Conservation (phyloP, 2,113 vertebrate genomes). For the Aptenodytes patagonicus region DNA sequence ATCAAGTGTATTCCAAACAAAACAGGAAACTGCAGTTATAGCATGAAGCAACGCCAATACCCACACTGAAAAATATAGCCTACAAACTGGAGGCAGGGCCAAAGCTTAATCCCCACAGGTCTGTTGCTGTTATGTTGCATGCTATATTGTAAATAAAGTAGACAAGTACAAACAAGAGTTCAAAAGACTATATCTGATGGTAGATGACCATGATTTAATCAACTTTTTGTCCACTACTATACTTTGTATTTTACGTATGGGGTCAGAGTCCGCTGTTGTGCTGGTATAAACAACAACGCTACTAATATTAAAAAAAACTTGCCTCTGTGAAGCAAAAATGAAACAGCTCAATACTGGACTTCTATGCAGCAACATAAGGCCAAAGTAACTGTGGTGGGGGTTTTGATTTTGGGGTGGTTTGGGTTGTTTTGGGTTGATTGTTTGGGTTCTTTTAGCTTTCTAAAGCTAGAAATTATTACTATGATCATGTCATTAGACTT, state of each 20-base stretch:
- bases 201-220: not conserved
- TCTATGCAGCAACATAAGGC: not conserved
- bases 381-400: not conserved
- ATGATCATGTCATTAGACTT: not conserved
- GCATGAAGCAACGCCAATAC: not conserved
- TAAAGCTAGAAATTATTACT: not conserved
- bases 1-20: not conserved
- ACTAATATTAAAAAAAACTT: not conserved
- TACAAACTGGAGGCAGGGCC: not conserved
- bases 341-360: not conserved
- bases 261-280: not conserved
- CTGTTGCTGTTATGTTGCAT: not conserved
- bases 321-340: not conserved
- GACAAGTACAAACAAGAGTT: not conserved
- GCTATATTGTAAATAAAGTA: not conserved
- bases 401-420: not conserved
- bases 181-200: not conserved
- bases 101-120: not conserved
- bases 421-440: not conserved
- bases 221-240: not conserved
- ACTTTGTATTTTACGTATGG: not conserved
- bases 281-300: not conserved
- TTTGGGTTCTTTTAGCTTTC: not conserved
- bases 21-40: not conserved
- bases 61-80: not conserved